Conservation (phyloP, 2,888 invertebrate genomes). For the Pristionchus entomophagus region DNA sequence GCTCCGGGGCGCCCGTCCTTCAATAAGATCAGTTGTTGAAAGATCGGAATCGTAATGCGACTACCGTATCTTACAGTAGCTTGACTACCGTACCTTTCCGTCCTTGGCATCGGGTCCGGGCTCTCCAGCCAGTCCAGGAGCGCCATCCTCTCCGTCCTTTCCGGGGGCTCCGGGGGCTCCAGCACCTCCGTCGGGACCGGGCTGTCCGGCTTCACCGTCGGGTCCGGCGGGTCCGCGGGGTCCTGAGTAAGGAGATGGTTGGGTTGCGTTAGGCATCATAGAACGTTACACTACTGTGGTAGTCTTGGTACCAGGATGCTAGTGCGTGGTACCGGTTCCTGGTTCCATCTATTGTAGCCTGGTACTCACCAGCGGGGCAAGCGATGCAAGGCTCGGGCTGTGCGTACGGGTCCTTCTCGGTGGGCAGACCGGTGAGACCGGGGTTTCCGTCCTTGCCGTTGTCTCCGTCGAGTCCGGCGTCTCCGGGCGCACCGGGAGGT, state of each 20-base stretch:
- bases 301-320: not conserved
- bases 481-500: constrained; percentile 53
- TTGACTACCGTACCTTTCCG: not conserved
- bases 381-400: constrained; percentile 21
- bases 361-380: constrained; percentile 45
- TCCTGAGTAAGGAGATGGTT: not conserved
- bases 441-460: constrained; percentile 47
- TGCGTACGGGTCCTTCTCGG: constrained; percentile 25
- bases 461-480: constrained; percentile 54
- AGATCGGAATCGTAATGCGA: too few relatives aligned
- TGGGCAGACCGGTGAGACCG: constrained; percentile 31
- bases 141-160: constrained; percentile 41
- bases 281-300: not conserved
- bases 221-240: constrained; percentile 44
- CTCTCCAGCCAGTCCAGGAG: constrained; percentile 41
- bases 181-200: constrained; percentile 24
- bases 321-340: too few relatives aligned
- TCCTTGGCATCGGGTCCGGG: constrained; percentile 38
- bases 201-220: constrained; percentile 36
- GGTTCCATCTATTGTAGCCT: too few relatives aligned
- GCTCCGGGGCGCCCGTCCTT: constrained; percentile 24
- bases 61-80: too few relatives aligned
- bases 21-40: too few relatives aligned
- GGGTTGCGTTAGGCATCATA: not conserved
- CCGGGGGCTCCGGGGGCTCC: constrained; percentile 46